Percentiles rank a stretch among this genome's conserved stretches.
phyloP scores from a whole-genome alignment of 2,113 vertebrate species.

The Eleginops maclovinus region DNA sequence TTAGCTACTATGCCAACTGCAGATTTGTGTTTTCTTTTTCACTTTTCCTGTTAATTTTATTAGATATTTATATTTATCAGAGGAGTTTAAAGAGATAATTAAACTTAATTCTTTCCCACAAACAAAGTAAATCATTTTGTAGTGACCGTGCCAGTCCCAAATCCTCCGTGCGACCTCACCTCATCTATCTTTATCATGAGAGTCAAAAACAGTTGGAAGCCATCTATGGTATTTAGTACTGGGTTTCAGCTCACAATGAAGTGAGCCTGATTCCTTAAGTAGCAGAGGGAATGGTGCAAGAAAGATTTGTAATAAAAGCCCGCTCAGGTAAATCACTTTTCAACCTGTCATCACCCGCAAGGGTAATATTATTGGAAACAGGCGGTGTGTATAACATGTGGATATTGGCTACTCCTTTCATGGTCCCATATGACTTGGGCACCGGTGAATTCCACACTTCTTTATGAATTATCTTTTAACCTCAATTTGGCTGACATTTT shows the following conservation, averaged over 20 bases:
- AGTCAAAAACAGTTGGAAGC: constrained; percentile 61
- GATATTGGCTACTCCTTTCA: constrained; percentile 72
- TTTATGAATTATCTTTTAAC: constrained; percentile 65
- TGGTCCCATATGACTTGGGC: constrained; percentile 58
- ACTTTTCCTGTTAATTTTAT: constrained; percentile 14
- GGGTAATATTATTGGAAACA: constrained; percentile 81
- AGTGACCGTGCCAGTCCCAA: constrained; percentile 30
- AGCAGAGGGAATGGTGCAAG: constrained; percentile 66
- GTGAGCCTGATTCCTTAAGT: constrained; percentile 65
- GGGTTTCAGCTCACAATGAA: constrained; percentile 55
- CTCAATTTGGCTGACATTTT: constrained; percentile 47
- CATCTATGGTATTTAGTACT: constrained; percentile 61
- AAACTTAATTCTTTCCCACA: constrained; percentile 10
- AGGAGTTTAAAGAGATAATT: neutral
- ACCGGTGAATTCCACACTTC: constrained; percentile 64
- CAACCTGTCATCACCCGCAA: constrained; percentile 78
- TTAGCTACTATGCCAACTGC: constrained; percentile 3
- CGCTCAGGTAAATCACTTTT: constrained; percentile 81
- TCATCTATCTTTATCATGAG: constrained; percentile 73
- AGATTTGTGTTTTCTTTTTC: neutral
- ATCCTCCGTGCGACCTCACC: constrained; percentile 53
- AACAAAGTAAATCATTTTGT: constrained; percentile 29
- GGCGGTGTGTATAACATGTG: constrained; percentile 75
- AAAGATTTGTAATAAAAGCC: constrained; percentile 80
- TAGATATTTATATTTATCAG: constrained; percentile 4